Evolutionary conservation across 2,113 vertebrate species (phyloP).

Genomic region (Sylvietta virens): DNA sequence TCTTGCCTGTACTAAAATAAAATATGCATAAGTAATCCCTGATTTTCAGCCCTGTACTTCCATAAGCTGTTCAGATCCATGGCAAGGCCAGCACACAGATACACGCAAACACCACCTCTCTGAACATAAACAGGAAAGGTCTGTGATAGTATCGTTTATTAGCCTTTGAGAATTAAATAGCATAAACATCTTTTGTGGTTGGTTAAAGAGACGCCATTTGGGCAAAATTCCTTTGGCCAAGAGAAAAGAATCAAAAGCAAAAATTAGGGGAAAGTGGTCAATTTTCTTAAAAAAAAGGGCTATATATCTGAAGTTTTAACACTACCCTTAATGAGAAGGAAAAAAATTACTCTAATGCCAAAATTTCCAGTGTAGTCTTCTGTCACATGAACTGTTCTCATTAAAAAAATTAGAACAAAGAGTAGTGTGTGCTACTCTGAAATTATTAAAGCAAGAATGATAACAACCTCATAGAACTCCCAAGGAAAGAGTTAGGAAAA

Average conservation of each 20-base stretch:
- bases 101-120: neutral
- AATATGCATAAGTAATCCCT: neutral
- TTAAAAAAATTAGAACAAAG: too few species aligned
- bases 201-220: neutral
- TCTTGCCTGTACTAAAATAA: neutral
- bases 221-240: neutral
- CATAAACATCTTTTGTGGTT: neutral
- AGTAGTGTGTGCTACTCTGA: neutral
- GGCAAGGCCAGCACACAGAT: neutral
- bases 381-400: neutral
- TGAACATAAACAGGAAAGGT: neutral
- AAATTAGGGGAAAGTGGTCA: neutral
- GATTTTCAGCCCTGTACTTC: neutral
- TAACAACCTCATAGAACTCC: neutral
- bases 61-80: neutral
- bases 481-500: neutral
- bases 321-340: neutral
- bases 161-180: neutral
- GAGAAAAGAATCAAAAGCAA: neutral
- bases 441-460: neutral
- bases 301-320: neutral
- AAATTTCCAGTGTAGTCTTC: neutral
- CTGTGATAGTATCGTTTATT: neutral
- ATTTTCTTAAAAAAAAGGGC: neutral
- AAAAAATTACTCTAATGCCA: neutral